Conservation (phyloP, 2,113 vertebrate genomes). For the Nesoenas mayeri region DNA sequence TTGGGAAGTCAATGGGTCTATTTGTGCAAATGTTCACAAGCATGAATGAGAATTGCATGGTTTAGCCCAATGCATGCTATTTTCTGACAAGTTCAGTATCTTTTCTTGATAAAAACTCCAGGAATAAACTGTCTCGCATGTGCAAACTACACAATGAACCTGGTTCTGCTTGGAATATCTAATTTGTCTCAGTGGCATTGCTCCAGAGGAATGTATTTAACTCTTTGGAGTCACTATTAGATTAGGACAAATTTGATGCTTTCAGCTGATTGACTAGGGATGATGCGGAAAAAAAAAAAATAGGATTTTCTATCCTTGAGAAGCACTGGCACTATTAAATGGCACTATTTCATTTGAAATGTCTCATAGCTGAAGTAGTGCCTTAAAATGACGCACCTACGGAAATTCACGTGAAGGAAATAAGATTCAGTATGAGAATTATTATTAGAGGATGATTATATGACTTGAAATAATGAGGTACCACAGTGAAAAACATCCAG, state of each 20-base stretch:
- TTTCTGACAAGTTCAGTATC: conserved; percentile 38
- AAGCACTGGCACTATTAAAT: background rate
- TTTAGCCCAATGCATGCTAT: conserved; percentile 10
- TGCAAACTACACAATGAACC: conserved; percentile 37
- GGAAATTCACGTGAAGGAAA: background rate
- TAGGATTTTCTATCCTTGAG: conserved; percentile 26
- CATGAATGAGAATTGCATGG: conserved; percentile 32
- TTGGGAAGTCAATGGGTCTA: conserved; percentile 30
- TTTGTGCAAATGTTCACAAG: conserved; percentile 52
- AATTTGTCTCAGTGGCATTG: conserved; percentile 28
- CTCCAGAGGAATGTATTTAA: conserved; percentile 31
- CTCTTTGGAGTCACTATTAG: background rate
- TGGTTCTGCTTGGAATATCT: conserved; percentile 46
- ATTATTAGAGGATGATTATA: conserved; percentile 20
- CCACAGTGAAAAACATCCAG: background rate
- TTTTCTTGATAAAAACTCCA: conserved; percentile 25
- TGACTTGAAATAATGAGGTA: conserved; percentile 27
- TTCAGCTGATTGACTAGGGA: background rate
- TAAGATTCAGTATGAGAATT: background rate
- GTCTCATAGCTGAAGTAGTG: background rate
- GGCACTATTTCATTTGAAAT: background rate
- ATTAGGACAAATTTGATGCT: background rate
- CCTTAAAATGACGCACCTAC: background rate
- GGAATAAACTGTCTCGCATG: conserved; percentile 29
- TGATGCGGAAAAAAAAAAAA: background rate